Evolutionary conservation across 2,888 invertebrate species (phyloP).

Genomic region (Drosophila siamana): DNA sequence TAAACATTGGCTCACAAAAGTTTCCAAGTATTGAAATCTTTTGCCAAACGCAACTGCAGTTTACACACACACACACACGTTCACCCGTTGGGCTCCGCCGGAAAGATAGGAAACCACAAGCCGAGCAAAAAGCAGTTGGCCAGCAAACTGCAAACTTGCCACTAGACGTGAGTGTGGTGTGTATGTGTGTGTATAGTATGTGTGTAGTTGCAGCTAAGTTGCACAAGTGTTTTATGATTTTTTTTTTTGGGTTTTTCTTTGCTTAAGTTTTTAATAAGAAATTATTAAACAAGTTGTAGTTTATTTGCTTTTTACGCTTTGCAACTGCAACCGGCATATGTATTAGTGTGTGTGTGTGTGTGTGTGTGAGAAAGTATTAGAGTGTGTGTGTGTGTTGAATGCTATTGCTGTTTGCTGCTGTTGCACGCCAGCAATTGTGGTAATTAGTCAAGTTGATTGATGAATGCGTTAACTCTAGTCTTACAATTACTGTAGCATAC

Average conservation of each 20-base stretch:
- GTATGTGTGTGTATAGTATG: background rate
- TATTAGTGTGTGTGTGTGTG: background rate
- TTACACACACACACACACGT: conserved; percentile 3
- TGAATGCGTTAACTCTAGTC: conserved; percentile 47
- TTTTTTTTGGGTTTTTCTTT: conserved; percentile 12
- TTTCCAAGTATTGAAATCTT: conserved; percentile 70
- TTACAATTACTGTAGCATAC: conserved; percentile 44
- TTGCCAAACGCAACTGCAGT: conserved; percentile 37
- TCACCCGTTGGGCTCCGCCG: conserved; percentile 3
- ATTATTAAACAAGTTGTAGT: conserved; percentile 73
- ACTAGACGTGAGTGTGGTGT: conserved; percentile 8
- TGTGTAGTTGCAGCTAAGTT: conserved; percentile 35
- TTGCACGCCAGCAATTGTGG: conserved; percentile 45
- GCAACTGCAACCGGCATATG: background rate
- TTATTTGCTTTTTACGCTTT: conserved; percentile 44
- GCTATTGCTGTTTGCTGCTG: background rate
- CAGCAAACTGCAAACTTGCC: conserved; percentile 35
- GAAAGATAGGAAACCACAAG: conserved; percentile 51
- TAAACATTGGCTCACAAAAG: conserved; percentile 66
- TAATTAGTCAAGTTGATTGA: conserved; percentile 79
- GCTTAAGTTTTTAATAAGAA: conserved; percentile 71
- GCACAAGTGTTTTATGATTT: conserved; percentile 58
- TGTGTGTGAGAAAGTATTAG: background rate
- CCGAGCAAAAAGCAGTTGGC: conserved; percentile 36
- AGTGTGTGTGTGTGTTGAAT: background rate